Evolutionary conservation across 1,140 invertebrate species (phyloP).

Genomic region (Drosophila hydei): DNA sequence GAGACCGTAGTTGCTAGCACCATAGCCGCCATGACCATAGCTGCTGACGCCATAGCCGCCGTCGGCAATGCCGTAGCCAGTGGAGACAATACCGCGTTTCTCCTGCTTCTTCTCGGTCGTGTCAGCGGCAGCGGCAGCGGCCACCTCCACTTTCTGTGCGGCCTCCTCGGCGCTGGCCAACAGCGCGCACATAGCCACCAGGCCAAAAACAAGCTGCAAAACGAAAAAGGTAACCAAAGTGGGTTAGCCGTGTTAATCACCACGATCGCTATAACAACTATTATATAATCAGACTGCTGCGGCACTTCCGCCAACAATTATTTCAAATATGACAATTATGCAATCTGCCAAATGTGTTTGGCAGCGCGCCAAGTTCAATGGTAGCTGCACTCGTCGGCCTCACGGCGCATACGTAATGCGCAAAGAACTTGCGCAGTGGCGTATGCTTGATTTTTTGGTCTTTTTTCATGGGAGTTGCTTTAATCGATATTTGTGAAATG

Average conservation of each 20-base stretch:
- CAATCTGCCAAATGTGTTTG: slow-evolving; percentile 57
- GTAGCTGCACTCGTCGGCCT: slow-evolving; percentile 33
- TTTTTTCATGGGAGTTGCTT: neutral
- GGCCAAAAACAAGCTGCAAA: slow-evolving; percentile 84
- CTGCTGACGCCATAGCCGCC: neutral
- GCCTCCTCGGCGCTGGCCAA: slow-evolving; percentile 84
- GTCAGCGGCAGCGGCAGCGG: slow-evolving; percentile 71
- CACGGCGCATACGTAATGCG: slow-evolving; percentile 62
- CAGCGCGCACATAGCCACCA: slow-evolving; percentile 84
- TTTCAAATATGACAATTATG: slow-evolving; percentile 75
- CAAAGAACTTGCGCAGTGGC: slow-evolving; percentile 30
- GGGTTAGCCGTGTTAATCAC: slow-evolving; percentile 37
- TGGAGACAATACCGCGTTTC: slow-evolving; percentile 88
- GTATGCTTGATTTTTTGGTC: slow-evolving; percentile 16
- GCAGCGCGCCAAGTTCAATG: slow-evolving; percentile 69
- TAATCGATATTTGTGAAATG: neutral
- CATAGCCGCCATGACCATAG: slow-evolving; percentile 67
- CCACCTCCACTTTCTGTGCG: slow-evolving; percentile 67
- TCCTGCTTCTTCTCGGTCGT: slow-evolving; percentile 88
- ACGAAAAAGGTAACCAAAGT: slow-evolving; percentile 44
- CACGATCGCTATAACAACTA: neutral
- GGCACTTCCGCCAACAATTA: slow-evolving; percentile 54
- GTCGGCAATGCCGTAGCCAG: too few species aligned
- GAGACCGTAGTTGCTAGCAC: slow-evolving; percentile 5
- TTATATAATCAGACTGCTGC: slow-evolving; percentile 47